Evolutionary conservation across 1,140 invertebrate species (phyloP).

Genomic region (Hermatobates lingyangjiaoensis): DNA sequence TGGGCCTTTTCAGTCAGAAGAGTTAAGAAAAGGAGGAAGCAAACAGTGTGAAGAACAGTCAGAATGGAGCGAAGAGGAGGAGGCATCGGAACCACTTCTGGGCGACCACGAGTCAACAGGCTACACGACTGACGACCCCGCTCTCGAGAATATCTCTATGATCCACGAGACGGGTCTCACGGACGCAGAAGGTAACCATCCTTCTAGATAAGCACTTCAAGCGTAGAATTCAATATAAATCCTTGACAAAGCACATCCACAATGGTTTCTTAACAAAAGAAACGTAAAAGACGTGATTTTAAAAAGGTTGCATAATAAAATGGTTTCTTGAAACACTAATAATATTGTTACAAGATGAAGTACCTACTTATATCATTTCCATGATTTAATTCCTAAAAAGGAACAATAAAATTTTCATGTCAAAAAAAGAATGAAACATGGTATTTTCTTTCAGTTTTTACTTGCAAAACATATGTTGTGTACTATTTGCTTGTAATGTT

Average conservation of each 20-base stretch:
- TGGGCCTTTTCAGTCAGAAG: too few relatives aligned
- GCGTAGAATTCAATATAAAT: background rate
- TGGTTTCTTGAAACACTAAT: too few relatives aligned
- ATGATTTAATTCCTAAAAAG: too few relatives aligned
- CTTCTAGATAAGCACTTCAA: background rate
- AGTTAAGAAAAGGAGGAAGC: too few relatives aligned
- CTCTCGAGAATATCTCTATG: slow-evolving; percentile 61
- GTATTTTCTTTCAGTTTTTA: too few relatives aligned
- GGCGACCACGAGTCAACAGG: slow-evolving; percentile 46
- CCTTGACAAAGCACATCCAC: background rate
- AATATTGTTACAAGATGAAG: too few relatives aligned
- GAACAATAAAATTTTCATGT: too few relatives aligned
- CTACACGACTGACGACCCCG: slow-evolving; percentile 64
- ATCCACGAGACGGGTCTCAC: slow-evolving; percentile 68
- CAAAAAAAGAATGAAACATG: too few relatives aligned
- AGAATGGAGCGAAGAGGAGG: slow-evolving; percentile 56
- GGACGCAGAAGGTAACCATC: slow-evolving; percentile 53
- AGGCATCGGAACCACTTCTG: slow-evolving; percentile 31
- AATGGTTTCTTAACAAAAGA: background rate
- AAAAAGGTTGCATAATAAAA: background rate
- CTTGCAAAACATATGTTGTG: too few relatives aligned
- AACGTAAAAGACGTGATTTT: background rate
- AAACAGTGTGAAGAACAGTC: slow-evolving; percentile 31
- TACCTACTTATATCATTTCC: too few relatives aligned
- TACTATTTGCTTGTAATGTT: too few relatives aligned